Conservation (phyloP, 1,140 invertebrate genomes). For the Agraylea sexmaculata region DNA sequence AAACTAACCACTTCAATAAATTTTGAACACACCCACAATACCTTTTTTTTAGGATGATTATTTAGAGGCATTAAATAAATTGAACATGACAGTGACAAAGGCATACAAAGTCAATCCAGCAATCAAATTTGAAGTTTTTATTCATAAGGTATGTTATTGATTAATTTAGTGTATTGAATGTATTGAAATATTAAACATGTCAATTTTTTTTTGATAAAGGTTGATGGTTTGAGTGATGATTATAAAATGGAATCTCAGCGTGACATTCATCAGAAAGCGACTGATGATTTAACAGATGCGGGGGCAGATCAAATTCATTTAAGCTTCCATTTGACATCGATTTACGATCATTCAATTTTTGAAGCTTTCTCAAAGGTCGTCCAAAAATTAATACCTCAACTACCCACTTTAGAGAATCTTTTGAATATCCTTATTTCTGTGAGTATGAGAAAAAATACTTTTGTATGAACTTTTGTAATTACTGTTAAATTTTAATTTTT, state of each 20-base stretch:
- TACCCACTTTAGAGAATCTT: slow-evolving; percentile 94
- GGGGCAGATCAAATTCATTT: slow-evolving; percentile 77
- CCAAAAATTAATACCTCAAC: slow-evolving; percentile 95
- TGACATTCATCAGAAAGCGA: slow-evolving; percentile 94
- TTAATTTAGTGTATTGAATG: too few relatives aligned
- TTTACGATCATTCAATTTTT: slow-evolving; percentile 99
- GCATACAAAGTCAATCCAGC: slow-evolving; percentile 93
- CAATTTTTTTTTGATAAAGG: slow-evolving; percentile 38
- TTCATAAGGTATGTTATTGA: slow-evolving; percentile 82
- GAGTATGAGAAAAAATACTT: slow-evolving; percentile 33
- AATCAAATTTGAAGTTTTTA: slow-evolving; percentile 98
- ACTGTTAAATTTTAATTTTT: slow-evolving; percentile 13
- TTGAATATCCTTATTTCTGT: slow-evolving; percentile 99
- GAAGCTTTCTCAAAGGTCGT: slow-evolving; percentile 99
- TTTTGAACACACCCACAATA: too few relatives aligned
- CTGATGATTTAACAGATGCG: slow-evolving; percentile 84
- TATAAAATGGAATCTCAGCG: slow-evolving; percentile 97
- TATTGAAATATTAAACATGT: too few relatives aligned
- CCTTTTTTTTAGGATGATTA: slow-evolving; percentile 80
- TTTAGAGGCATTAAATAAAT: slow-evolving; percentile 85
- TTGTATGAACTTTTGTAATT: slow-evolving; percentile 6
- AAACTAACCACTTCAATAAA: too few relatives aligned
- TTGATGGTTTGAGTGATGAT: slow-evolving; percentile 96
- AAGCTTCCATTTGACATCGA: slow-evolving; percentile 96
- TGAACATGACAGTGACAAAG: slow-evolving; percentile 85